Evolutionary conservation across 2,797 vertebrate genomes (phyloP).

Genomic region (Hyperoplus immaculatus): DNA sequence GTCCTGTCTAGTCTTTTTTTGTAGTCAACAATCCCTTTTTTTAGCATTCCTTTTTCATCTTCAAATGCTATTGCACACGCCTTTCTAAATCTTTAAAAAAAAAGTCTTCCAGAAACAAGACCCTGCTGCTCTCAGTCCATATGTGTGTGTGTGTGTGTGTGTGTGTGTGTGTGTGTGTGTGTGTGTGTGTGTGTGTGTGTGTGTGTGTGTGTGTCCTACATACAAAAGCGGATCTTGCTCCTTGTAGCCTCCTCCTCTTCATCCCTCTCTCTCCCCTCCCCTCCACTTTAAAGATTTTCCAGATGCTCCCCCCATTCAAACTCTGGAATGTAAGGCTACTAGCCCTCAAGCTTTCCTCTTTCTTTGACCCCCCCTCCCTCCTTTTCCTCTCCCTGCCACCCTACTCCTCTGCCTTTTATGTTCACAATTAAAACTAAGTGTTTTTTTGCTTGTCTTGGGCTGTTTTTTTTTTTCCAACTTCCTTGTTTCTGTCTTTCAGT

Average conservation of each 20-base stretch:
- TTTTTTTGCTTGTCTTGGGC: slow-evolving; percentile 11
- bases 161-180: neutral
- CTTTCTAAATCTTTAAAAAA: neutral
- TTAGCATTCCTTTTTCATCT: too few relatives aligned
- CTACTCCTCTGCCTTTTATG: neutral
- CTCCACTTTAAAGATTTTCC: slow-evolving; percentile 61
- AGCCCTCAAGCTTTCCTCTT: slow-evolving; percentile 31
- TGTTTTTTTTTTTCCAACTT: slow-evolving; percentile 1
- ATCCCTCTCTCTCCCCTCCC: slow-evolving; percentile 34
- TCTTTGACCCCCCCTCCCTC: neutral
- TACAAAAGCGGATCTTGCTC: slow-evolving; percentile 36
- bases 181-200: neutral
- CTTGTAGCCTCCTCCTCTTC: slow-evolving; percentile 37
- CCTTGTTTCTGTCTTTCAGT: neutral
- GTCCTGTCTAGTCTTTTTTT: neutral
- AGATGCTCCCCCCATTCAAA: slow-evolving; percentile 55
- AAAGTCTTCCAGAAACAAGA: neutral
- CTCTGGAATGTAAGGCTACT: slow-evolving; percentile 65
- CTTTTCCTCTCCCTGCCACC: neutral
- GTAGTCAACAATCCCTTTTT: too few relatives aligned
- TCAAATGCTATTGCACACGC: too few relatives aligned
- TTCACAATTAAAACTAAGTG: slow-evolving; percentile 5
- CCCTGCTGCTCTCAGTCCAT: too few relatives aligned
- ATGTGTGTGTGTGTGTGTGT: neutral
- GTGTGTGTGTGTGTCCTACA: slow-evolving; percentile 9